A percentile compares a stretch with the other conserved stretches of the same genome.
These are phyloP conservation scores for Dysidea cf. avara DNA, from an alignment of 37 sponge, comb jelly and placozoan genomes.

Conservation along the genomic window DNA sequence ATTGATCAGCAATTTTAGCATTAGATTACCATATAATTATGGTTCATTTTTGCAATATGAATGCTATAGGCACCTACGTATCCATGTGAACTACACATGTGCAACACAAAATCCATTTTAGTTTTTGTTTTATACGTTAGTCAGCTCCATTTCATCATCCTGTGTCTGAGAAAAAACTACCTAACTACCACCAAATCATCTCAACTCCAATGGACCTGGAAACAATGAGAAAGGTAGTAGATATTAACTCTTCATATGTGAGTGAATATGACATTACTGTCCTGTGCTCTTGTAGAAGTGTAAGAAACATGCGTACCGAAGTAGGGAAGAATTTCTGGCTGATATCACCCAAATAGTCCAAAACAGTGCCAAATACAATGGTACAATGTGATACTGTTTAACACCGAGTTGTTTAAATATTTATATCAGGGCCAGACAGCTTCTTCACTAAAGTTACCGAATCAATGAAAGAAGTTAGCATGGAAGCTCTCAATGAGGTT, in stretches of 20 bases:
- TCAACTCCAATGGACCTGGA: slow-evolving; percentile 87
- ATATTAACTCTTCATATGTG: slow-evolving; percentile 4
- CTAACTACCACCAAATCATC: slow-evolving; percentile 91
- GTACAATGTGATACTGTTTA: slow-evolving; percentile 13
- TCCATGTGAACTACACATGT: too few relatives aligned
- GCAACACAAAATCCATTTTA: too few relatives aligned
- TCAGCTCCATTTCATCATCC: slow-evolving; percentile 82
- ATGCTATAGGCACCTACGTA: too few relatives aligned
- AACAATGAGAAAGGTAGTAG: slow-evolving; percentile 74
- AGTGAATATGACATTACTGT: too few relatives aligned
- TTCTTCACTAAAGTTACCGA: slow-evolving; percentile 59
- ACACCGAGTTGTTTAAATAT: background rate
- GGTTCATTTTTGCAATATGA: too few relatives aligned
- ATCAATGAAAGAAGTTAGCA: slow-evolving; percentile 41
- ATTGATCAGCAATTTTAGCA: too few relatives aligned
- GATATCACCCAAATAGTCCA: slow-evolving; percentile 86
- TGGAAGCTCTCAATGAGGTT: slow-evolving; percentile 50
- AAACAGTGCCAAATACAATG: slow-evolving; percentile 94
- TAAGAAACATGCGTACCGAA: slow-evolving; percentile 40
- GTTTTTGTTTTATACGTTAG: too few relatives aligned
- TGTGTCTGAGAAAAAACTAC: slow-evolving; percentile 83
- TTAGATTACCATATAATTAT: too few relatives aligned
- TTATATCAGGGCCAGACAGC: slow-evolving; percentile 24
- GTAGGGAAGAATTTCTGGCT: slow-evolving; percentile 70
- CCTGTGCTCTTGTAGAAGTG: slow-evolving; percentile 42